phyloP scores from a whole-genome alignment of 2,113 vertebrate species.

The Nanorana parkeri region DNA sequence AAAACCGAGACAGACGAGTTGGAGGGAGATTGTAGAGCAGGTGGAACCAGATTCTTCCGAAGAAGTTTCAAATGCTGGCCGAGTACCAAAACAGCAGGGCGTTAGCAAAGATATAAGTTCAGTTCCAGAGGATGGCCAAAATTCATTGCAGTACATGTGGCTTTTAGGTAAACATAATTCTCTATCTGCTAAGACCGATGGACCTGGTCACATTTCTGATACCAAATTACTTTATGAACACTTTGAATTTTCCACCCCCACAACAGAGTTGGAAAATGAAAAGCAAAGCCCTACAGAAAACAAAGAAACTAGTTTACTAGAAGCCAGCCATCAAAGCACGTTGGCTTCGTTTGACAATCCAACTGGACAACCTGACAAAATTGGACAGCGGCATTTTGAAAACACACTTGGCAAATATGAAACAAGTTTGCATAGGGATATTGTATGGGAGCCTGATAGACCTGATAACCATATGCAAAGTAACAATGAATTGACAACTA shows the following conservation, averaged over 20 bases:
- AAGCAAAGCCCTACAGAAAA: background rate
- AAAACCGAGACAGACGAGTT: constrained; percentile 5
- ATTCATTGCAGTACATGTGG: constrained; percentile 23
- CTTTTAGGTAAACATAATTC: background rate
- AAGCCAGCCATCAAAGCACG: background rate
- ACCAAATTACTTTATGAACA: background rate
- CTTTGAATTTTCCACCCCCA: background rate
- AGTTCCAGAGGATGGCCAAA: constrained; percentile 17
- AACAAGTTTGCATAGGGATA: background rate
- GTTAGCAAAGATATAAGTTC: background rate
- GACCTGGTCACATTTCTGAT: background rate
- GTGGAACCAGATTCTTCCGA: constrained; percentile 42
- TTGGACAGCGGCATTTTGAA: background rate
- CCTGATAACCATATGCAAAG: background rate
- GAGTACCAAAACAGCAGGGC: background rate
- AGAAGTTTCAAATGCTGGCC: background rate
- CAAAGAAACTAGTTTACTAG: background rate
- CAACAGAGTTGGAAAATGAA: background rate
- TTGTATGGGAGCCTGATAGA: background rate
- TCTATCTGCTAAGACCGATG: background rate
- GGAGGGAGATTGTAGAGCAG: constrained; percentile 25
- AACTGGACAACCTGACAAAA: background rate
- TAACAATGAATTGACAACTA: constrained; percentile 6
- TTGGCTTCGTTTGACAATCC: background rate
- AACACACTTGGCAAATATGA: background rate